Percentiles rank a stretch among this genome's conserved stretches.
These are phyloP conservation scores for Helicoverpa armigera DNA, from an alignment of 1,140 invertebrate genomes.

Conservation along the genomic window DNA sequence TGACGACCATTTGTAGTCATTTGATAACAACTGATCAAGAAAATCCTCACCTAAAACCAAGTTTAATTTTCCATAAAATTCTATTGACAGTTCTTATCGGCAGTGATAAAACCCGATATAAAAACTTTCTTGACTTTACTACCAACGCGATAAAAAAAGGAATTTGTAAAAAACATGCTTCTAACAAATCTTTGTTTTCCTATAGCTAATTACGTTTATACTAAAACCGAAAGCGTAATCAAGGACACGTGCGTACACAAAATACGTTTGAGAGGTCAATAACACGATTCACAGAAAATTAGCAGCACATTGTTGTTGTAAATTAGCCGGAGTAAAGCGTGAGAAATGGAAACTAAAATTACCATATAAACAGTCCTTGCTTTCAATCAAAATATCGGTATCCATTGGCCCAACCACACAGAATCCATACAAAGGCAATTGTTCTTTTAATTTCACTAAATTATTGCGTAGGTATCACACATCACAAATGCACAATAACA, in stretches of 20 bases:
- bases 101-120: slow-evolving; percentile 25
- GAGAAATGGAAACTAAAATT: slow-evolving; percentile 59
- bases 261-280: slow-evolving; percentile 51
- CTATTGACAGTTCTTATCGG: slow-evolving; percentile 37
- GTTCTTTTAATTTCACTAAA: slow-evolving; percentile 26
- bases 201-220: slow-evolving; percentile 12
- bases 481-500: slow-evolving; percentile 42
- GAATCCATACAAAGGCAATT: slow-evolving; percentile 11
- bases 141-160: neutral
- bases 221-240: slow-evolving; percentile 54
- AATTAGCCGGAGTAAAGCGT: slow-evolving; percentile 62
- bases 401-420: slow-evolving; percentile 69
- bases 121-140: neutral
- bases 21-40: slow-evolving; percentile 71
- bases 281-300: slow-evolving; percentile 53
- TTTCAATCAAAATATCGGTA: slow-evolving; percentile 75
- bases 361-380: slow-evolving; percentile 78
- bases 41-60: slow-evolving; percentile 75
- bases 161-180: neutral
- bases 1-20: slow-evolving; percentile 77
- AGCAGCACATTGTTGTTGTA: slow-evolving; percentile 59
- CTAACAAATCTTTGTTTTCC: slow-evolving; percentile 6
- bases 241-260: slow-evolving; percentile 54
- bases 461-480: slow-evolving; percentile 21
- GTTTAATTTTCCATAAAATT: neutral